Base-by-base conservation (phyloP, 2,113 vertebrate species). In the Oreochromis spilurus region DNA sequence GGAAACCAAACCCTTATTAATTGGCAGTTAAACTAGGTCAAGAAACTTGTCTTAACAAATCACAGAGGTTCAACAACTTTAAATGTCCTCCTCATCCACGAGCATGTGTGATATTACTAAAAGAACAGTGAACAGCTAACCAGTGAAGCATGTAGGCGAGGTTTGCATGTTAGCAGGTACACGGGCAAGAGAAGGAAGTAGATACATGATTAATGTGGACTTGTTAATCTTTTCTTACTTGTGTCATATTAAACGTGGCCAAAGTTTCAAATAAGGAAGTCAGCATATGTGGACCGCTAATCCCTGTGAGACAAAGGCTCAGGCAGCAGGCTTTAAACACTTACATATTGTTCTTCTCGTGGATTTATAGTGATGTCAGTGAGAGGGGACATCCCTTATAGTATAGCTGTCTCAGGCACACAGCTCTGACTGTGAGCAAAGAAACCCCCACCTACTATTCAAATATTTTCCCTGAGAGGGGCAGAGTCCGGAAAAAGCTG, bases 21-120 rank as follows among this genome's bases (percentile, higher is more conserved):
- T 87, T 93, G 91, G 79, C 90, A 88, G 89, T 94, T 94, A 91
- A 95, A 95, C 89, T 91, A 82, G 94, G 94, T 94, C 90, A 94
- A 72, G 83, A 84, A 91, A 90, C 80, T 70, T 86, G 80, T 81
- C 57, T 85, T 90, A 81, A 82, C 50, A 43, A 91, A 88, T 40
- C 65, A 38, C 21, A 4, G 38, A 65, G 81, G 86, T 79, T 53
- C 84, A 86, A 50, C 53, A 77, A 83, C n/a, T 78, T 67, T 65
- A 79, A 45, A 72, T 62, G 53, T 16, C 21, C 7, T 83, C 13
- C 7, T 2, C 2, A 3, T 86, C 70, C 70, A 4, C 50, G 75
- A 24, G 78, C 5, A 11, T 77, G 50, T 45, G 53, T 75, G 26
- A 45, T 55, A 79, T 84, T 67, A 82, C 29, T 65, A 4, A 83